Evolutionary conservation across 2,113 vertebrate species (phyloP).

Genomic region (Ahaetulla prasina): DNA sequence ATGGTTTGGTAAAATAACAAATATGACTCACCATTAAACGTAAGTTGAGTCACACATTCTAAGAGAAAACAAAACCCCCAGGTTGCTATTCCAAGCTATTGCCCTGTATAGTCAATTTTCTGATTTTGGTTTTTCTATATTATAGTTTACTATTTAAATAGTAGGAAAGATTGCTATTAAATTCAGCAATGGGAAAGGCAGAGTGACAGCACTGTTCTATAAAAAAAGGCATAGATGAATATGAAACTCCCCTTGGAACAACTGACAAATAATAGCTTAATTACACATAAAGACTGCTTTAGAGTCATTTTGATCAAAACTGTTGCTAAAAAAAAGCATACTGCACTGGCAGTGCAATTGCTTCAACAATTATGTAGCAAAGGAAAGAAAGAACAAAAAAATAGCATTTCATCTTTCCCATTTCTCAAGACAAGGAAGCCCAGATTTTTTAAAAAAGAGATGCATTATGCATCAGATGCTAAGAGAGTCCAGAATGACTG

Average conservation of each 20-base stretch:
- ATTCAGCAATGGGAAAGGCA: neutral
- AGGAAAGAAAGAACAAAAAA: neutral
- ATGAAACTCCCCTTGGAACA: neutral
- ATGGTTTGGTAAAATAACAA: neutral
- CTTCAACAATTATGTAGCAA: neutral
- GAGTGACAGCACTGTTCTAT: neutral
- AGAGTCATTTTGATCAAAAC: neutral
- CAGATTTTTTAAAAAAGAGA: neutral
- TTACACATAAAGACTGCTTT: neutral
- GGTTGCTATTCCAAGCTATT: neutral
- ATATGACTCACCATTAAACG: neutral
- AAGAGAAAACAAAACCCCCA: neutral
- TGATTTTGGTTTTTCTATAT: neutral
- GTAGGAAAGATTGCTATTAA: neutral
- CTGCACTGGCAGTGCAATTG: neutral
- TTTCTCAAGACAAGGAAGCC: neutral
- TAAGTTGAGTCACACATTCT: neutral
- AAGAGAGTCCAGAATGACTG: neutral
- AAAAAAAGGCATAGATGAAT: neutral
- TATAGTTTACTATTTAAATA: neutral
- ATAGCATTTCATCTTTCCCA: neutral
- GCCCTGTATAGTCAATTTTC: neutral
- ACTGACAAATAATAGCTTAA: neutral
- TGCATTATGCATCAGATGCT: neutral
- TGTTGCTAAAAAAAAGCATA: neutral